Percentiles rank a stretch among this genome's conserved stretches.
Evolutionary conservation across 2,113 vertebrate species (phyloP).

Genomic region (Illadopsis cleaveri): DNA sequence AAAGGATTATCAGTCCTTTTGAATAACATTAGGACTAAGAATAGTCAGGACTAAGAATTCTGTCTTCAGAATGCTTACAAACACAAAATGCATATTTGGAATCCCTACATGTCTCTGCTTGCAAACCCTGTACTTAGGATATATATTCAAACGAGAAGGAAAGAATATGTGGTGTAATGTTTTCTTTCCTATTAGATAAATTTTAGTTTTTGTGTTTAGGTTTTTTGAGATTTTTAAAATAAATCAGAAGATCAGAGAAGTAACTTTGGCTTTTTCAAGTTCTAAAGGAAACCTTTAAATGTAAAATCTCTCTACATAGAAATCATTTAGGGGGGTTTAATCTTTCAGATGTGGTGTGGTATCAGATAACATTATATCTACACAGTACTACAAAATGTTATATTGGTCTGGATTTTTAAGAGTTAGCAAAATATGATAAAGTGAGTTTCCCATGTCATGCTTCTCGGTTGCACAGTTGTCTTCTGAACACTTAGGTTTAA

Average conservation of each 20-base stretch:
- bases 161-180: not conserved
- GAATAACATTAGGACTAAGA: not conserved
- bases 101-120: not conserved
- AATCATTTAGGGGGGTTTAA: accelerated
- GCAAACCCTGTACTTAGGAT: not conserved
- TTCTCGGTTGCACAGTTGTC: not conserved
- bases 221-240: not conserved
- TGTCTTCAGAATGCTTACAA: not conserved
- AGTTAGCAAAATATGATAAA: not conserved
- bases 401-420: not conserved
- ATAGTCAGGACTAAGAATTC: not conserved
- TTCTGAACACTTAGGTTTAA: not conserved
- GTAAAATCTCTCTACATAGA: not conserved
- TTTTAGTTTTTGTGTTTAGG: accelerated
- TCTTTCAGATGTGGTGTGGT: not conserved
- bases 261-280: not conserved
- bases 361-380: not conserved
- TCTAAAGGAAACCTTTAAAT: not conserved
- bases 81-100: not conserved
- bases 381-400: not conserved
- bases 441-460: not conserved
- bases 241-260: not conserved
- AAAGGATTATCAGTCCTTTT: not conserved
- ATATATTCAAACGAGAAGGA: not conserved
- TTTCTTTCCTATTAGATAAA: not conserved